These are phyloP conservation scores for Cheiracanthium punctorium DNA, from an alignment of 2,888 invertebrate genomes.

Conservation along the genomic window DNA sequence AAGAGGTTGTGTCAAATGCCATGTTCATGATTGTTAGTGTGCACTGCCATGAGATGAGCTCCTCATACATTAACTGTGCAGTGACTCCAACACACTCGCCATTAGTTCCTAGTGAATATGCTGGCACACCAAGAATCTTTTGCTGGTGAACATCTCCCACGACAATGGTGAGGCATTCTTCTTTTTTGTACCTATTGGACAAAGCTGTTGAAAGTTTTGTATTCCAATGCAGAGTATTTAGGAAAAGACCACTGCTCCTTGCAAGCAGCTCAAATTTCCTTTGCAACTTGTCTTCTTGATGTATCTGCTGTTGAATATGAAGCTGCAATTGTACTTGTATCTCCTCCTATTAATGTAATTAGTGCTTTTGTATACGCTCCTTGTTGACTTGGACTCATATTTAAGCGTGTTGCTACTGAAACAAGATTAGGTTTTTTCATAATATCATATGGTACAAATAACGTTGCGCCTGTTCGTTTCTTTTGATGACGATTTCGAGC, in stretches of 20 bases:
- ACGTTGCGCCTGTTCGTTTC: background rate
- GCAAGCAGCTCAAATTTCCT: background rate
- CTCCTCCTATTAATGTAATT: slow-evolving; percentile 11
- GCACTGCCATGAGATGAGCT: background rate
- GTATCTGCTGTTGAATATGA: background rate
- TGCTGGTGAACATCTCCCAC: background rate
- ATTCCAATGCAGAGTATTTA: slow-evolving; percentile 1
- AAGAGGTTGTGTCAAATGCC: background rate
- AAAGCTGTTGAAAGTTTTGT: background rate
- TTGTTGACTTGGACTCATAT: slow-evolving; percentile 6
- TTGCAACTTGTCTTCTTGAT: slow-evolving; percentile 2
- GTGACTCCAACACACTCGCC: background rate
- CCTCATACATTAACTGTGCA: slow-evolving; percentile 8
- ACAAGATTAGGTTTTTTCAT: slow-evolving; percentile 22
- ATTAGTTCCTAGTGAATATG: background rate
- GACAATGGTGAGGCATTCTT: background rate
- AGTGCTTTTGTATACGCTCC: background rate
- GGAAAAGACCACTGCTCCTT: slow-evolving; percentile 5
- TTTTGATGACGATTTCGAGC: background rate
- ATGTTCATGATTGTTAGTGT: background rate
- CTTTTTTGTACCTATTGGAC: background rate
- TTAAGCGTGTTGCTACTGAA: slow-evolving; percentile 20
- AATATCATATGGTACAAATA: background rate
- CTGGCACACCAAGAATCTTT: slow-evolving; percentile 6
- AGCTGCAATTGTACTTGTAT: slow-evolving; percentile 5